A percentile compares a stretch with the other conserved stretches of the same genome.
phyloP scores from a whole-genome alignment of 2,888 invertebrate species.

The Hipparchia sbordonii region DNA sequence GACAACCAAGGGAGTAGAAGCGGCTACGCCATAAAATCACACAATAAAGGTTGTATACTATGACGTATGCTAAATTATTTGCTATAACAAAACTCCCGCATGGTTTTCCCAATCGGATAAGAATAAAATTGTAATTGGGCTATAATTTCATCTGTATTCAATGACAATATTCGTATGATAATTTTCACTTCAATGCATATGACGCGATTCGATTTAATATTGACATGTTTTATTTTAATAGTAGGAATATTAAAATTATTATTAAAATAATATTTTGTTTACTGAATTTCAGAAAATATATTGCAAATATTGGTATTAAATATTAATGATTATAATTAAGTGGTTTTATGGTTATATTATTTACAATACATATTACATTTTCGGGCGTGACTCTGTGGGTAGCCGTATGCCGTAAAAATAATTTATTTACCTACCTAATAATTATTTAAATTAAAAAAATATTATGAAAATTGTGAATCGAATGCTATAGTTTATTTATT shows the following conservation, averaged over 20 bases:
- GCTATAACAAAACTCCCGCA: background rate
- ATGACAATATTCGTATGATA: background rate
- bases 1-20: no score
- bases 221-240: background rate
- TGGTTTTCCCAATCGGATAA: background rate
- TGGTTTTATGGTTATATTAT: no score
- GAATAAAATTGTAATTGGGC: background rate
- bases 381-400: no score
- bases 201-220: constrained; percentile 7
- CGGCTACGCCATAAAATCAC: no score
- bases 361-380: no score
- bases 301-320: background rate
- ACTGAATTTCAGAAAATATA: background rate
- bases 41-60: no score
- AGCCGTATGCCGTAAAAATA: no score
- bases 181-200: constrained; percentile 5
- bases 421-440: no score
- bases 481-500: no score
- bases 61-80: background rate
- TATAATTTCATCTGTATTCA: background rate
- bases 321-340: no score
- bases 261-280: background rate
- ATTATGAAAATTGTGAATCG: no score
- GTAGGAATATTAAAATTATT: background rate
- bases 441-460: no score